Evolutionary conservation across 2,797 vertebrate genomes (phyloP), one percentile per base, ranked within the genome.

Genomic region (Ctenochaetus hawaiiensis): DNA sequence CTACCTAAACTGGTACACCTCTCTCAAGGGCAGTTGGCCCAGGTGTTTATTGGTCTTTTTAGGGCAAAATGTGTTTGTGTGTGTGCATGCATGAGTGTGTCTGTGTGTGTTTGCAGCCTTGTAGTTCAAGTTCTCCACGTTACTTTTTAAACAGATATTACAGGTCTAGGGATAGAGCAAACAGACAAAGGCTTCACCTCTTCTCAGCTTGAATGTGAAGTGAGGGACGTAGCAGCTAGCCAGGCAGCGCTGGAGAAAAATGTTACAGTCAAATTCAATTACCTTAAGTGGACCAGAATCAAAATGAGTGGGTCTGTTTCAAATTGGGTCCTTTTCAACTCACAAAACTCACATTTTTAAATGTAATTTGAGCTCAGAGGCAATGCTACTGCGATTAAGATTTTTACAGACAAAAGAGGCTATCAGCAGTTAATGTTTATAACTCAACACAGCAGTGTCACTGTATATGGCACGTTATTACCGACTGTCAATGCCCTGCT

Each of bases 201-300:
- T 77, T 72, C 70, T 80, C 67, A 61, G 76, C 62, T 74, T 73
- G 75, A 87, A 82, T 81, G 78, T 69, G 56, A 72, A 78, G 67
- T 70, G 48, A 87, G 75, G 73, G 58, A 81, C 73, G 76, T 26
- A 69, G 88, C 78, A 74, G 77, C 81, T 75, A 49, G 57, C 3
- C 17, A 72, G 68, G 63, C 61, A 84, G 68, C 37, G 22, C 67
- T 56, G 39, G 63, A 83, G 80, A 85, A 83, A 91, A 82, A 86
- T 67, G 60, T 80, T 64, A 30, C 70, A 92, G 89, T 92, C 91
- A 88, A 93, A 87, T 94, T 93, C 77, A 93, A 94, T 95, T 94
- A 94, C 60, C 43, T 74, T 84, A 94, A 93, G 87, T 86, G 88
- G 86, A 91, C 82, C 83, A 77, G 87, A 89, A 72, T 90, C 71